phyloP scores from a whole-genome alignment of 2,113 vertebrate genomes.

The Neogale vison region DNA sequence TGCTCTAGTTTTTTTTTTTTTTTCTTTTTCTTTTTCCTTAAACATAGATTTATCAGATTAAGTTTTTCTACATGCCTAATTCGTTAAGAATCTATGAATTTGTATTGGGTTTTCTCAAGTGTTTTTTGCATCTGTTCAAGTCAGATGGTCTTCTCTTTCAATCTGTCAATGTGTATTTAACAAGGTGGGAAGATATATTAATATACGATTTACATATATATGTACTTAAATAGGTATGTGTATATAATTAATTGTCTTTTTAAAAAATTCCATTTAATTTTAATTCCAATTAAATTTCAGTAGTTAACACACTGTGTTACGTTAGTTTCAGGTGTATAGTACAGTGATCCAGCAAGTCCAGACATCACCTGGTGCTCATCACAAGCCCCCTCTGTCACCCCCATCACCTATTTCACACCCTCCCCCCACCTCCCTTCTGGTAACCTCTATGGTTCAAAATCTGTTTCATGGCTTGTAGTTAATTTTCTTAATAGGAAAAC shows the following conservation, averaged over 20 bases:
- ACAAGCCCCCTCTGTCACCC: not conserved
- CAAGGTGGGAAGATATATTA: not conserved
- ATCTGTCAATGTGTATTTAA: not conserved
- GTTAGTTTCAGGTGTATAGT: not conserved
- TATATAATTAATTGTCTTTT: not conserved
- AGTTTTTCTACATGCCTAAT: not conserved
- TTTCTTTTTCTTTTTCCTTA: not conserved
- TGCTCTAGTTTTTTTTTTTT: not conserved
- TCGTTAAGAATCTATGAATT: not conserved
- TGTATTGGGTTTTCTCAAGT: not conserved
- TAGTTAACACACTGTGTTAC: not conserved
- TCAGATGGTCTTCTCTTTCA: not conserved
- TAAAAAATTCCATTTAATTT: not conserved
- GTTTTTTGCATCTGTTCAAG: not conserved
- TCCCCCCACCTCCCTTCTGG: not conserved
- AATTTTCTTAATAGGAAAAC: not conserved
- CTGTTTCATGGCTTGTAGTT: not conserved
- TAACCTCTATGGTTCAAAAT: not conserved
- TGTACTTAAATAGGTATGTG: not conserved
- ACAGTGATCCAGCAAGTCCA: not conserved
- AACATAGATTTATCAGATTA: not conserved
- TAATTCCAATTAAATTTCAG: not conserved
- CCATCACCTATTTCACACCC: not conserved
- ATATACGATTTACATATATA: not conserved
- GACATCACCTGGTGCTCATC: not conserved